A percentile compares a stretch with the other conserved stretches of the same genome.
phyloP scores from a whole-genome alignment of 2,797 vertebrate genomes.

The Gallinago stenura region DNA sequence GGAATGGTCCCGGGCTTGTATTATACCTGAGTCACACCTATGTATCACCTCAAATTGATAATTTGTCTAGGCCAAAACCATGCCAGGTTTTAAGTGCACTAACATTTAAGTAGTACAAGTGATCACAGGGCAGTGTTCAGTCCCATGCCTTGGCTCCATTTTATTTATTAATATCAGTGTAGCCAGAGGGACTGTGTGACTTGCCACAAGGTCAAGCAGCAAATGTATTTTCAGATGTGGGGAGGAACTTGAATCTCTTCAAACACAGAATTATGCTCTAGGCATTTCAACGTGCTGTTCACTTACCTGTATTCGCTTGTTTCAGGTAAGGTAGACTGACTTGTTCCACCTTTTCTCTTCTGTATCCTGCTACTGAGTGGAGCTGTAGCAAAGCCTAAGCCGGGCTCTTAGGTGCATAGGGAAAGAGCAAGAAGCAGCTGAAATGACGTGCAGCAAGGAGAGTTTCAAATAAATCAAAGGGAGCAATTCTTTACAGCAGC shows the following conservation, averaged over 20 bases:
- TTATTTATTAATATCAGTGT: neutral
- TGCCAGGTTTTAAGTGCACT: neutral
- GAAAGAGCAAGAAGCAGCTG: neutral
- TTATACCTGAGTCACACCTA: neutral
- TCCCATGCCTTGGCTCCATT: neutral
- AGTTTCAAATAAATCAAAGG: neutral
- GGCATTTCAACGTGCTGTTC: neutral
- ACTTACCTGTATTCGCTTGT: neutral
- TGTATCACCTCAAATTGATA: neutral
- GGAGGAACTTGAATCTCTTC: neutral
- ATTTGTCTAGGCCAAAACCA: neutral
- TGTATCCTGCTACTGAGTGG: neutral
- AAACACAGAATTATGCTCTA: neutral
- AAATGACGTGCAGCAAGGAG: neutral
- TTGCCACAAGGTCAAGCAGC: neutral
- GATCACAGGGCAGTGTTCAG: neutral
- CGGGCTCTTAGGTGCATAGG: neutral
- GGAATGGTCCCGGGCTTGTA: neutral
- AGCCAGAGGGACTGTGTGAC: neutral
- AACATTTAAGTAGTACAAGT: neutral
- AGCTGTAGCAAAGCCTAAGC: neutral
- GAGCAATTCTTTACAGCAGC: neutral
- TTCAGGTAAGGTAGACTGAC: neutral
- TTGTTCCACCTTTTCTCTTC: neutral
- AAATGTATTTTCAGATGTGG: neutral